phyloP scores from a whole-genome alignment of 1,140 invertebrate species.

The Sycophila sp. region DNA sequence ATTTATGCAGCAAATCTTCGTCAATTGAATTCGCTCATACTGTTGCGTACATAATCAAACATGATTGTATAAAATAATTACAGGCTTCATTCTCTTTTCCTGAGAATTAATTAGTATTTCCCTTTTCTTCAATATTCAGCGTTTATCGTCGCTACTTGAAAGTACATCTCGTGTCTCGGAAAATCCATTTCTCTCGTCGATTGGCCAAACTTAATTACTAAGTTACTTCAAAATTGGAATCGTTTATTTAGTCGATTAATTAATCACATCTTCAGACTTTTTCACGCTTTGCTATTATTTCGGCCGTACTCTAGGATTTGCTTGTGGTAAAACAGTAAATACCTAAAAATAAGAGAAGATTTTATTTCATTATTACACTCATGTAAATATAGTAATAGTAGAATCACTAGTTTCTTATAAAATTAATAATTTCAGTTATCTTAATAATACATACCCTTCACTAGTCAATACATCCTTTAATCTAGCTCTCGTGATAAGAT shows the following conservation, averaged over 20 bases:
- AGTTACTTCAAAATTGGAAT: slow-evolving; percentile 33
- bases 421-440: neutral
- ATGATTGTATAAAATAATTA: slow-evolving; percentile 40
- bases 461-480: slow-evolving; percentile 91
- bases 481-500: slow-evolving; percentile 88
- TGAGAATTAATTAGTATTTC: slow-evolving; percentile 29
- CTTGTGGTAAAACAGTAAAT: slow-evolving; percentile 94
- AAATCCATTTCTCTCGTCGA: slow-evolving; percentile 21
- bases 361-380: too few relatives aligned
- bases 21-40: slow-evolving; percentile 7
- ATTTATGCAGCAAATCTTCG: slow-evolving; percentile 4
- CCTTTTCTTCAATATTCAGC: too few relatives aligned
- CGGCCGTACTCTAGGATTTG: slow-evolving; percentile 85
- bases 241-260: slow-evolving; percentile 36
- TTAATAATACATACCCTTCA: slow-evolving; percentile 78
- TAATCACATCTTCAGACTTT: slow-evolving; percentile 48
- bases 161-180: neutral
- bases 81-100: slow-evolving; percentile 23
- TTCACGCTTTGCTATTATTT: slow-evolving; percentile 58
- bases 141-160: neutral
- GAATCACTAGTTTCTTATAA: too few relatives aligned
- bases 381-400: too few relatives aligned
- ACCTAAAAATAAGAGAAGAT: too few relatives aligned
- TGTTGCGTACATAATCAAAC: slow-evolving; percentile 29
- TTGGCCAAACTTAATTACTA: slow-evolving; percentile 32